Conservation (phyloP, 2,888 invertebrate species). For the Brachynemurus nebulosus region DNA sequence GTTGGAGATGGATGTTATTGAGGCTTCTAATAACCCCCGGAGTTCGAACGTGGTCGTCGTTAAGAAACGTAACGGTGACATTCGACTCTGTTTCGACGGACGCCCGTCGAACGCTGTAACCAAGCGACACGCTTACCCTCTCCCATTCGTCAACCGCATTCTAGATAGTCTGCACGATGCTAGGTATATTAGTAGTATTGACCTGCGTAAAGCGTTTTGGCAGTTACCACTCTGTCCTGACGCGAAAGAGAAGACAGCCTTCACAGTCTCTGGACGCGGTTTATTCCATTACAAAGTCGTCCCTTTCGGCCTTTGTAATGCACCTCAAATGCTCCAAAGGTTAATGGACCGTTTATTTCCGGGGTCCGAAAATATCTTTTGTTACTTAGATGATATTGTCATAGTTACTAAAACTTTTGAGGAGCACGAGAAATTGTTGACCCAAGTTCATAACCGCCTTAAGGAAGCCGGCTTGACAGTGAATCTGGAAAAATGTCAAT, state of each 20-base stretch:
- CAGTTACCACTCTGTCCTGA: neutral
- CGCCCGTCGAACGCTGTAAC: neutral
- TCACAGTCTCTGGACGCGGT: conserved; percentile 8
- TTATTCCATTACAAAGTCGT: neutral
- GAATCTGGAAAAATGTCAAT: neutral
- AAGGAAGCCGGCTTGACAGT: neutral
- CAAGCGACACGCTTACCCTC: neutral
- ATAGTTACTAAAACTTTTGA: neutral
- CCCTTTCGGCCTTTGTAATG: neutral
- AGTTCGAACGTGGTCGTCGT: no score
- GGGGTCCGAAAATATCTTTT: neutral
- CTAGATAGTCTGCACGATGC: neutral
- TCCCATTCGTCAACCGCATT: conserved; percentile 1
- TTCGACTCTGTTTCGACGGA: no score
- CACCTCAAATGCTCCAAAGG: neutral
- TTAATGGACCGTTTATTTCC: neutral
- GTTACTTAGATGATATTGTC: neutral
- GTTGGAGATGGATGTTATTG: no score
- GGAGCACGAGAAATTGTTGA: neutral
- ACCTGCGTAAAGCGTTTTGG: conserved; percentile 7
- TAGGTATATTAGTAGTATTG: conserved; percentile 4
- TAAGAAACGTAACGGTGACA: no score
- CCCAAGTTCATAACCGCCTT: neutral
- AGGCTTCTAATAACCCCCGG: no score
- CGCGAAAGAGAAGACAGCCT: neutral